phyloP scores from a whole-genome alignment of 2,888 invertebrate genomes.

The Dryocosmus kuriphilus region DNA sequence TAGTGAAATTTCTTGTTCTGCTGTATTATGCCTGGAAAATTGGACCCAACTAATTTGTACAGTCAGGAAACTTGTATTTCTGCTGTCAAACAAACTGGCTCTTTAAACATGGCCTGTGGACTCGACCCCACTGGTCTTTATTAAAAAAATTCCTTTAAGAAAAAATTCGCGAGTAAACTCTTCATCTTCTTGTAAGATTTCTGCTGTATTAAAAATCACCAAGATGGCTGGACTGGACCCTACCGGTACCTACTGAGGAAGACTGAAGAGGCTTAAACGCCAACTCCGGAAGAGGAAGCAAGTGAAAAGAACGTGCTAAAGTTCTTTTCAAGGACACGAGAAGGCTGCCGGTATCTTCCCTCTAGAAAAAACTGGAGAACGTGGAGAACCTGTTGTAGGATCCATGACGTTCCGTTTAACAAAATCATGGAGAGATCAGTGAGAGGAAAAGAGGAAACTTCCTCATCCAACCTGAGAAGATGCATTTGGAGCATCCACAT shows the following conservation, averaged over 20 bases:
- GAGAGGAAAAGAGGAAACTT: slow-evolving; percentile 73
- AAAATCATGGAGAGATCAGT: slow-evolving; percentile 65
- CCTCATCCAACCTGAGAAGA: slow-evolving; percentile 75
- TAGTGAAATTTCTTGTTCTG: slow-evolving; percentile 32
- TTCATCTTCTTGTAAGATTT: slow-evolving; percentile 32
- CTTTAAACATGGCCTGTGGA: slow-evolving; percentile 64
- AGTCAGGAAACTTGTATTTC: slow-evolving; percentile 47
- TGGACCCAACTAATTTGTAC: slow-evolving; percentile 68
- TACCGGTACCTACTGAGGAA: slow-evolving; percentile 52
- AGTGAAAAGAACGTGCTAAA: slow-evolving; percentile 34
- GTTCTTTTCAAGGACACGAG: slow-evolving; percentile 57
- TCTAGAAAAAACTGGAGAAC: slow-evolving; percentile 71
- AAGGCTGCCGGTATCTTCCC: slow-evolving; percentile 72
- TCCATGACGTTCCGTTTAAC: slow-evolving; percentile 47
- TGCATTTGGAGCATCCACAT: slow-evolving; percentile 75
- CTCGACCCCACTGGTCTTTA: slow-evolving; percentile 74
- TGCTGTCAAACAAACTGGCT: slow-evolving; percentile 39
- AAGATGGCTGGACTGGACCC: slow-evolving; percentile 55
- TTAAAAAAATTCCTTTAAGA: slow-evolving; percentile 53
- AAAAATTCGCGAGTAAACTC: not conserved
- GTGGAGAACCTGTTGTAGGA: slow-evolving; percentile 57
- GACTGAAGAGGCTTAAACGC: slow-evolving; percentile 16
- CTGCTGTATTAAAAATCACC: slow-evolving; percentile 26
- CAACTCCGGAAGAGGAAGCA: slow-evolving; percentile 39
- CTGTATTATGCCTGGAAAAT: slow-evolving; percentile 58